These are phyloP conservation scores for Scaptomyza hsui DNA, from an alignment of 1,140 invertebrate species.

Conservation along the genomic window DNA sequence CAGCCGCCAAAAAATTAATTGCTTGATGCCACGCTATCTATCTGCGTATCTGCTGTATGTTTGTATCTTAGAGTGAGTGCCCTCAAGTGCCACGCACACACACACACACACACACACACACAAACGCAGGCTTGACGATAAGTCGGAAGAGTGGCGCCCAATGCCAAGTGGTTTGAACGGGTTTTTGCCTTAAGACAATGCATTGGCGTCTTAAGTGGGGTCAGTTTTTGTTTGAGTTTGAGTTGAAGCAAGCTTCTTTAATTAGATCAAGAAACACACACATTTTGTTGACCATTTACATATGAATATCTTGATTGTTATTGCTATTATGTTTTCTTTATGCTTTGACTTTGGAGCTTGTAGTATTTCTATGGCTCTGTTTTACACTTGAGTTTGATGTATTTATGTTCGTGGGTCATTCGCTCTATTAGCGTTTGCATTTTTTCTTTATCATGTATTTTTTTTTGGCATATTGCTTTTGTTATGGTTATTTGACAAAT, in stretches of 20 bases:
- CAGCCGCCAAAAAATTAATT: slow-evolving; percentile 64
- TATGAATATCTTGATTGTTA: slow-evolving; percentile 59
- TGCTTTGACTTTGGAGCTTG: background rate
- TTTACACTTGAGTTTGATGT: slow-evolving; percentile 45
- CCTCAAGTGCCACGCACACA: slow-evolving; percentile 45
- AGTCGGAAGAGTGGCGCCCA: slow-evolving; percentile 47
- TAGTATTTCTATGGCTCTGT: background rate
- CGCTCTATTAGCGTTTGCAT: slow-evolving; percentile 39
- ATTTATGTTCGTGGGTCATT: slow-evolving; percentile 71
- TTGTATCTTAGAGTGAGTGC: slow-evolving; percentile 1
- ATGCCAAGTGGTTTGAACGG: slow-evolving; percentile 71
- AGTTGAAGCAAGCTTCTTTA: slow-evolving; percentile 47
- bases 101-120: slow-evolving; percentile 30
- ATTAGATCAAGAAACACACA: slow-evolving; percentile 71
- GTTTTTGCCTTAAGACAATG: slow-evolving; percentile 50
- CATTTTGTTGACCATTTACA: slow-evolving; percentile 44
- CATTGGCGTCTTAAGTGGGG: slow-evolving; percentile 42
- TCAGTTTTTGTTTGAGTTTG: slow-evolving; percentile 27
- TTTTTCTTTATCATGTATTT: slow-evolving; percentile 7
- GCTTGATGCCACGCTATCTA: slow-evolving; percentile 58
- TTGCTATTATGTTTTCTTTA: slow-evolving; percentile 43
- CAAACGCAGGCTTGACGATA: background rate
- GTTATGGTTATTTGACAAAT: slow-evolving; percentile 29
- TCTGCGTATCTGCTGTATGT: too few species aligned
- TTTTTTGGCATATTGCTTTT: slow-evolving; percentile 30